A percentile compares a stretch with the other conserved stretches of the same genome.
Evolutionary conservation across 2,888 invertebrate species (phyloP).

Genomic region (Drosophila kokeensis): DNA sequence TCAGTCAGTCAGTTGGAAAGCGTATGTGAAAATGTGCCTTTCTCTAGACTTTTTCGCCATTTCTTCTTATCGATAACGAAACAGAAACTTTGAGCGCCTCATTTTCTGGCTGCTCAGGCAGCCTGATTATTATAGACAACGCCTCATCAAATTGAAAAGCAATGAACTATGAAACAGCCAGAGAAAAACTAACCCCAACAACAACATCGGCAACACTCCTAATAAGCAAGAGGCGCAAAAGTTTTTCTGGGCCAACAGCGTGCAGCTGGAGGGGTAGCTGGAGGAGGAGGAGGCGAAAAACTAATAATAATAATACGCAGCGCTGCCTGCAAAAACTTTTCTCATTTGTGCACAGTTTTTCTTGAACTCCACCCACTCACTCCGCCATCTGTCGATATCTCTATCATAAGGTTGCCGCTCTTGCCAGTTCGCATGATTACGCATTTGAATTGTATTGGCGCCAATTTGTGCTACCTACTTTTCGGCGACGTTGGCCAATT

Average conservation of each 20-base stretch:
- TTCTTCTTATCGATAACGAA: slow-evolving; percentile 37
- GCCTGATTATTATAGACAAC: slow-evolving; percentile 82
- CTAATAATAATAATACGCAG: slow-evolving; percentile 77
- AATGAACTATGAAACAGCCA: slow-evolving; percentile 83
- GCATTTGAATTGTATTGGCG: slow-evolving; percentile 72
- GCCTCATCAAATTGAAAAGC: slow-evolving; percentile 84
- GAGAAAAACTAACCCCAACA: slow-evolving; percentile 40
- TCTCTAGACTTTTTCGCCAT: not conserved
- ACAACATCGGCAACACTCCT: slow-evolving; percentile 32
- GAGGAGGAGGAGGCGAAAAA: slow-evolving; percentile 52
- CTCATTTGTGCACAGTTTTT: slow-evolving; percentile 70
- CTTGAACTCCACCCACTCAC: not conserved
- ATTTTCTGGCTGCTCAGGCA: slow-evolving; percentile 61
- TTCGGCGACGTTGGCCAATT: slow-evolving; percentile 42
- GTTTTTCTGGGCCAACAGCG: slow-evolving; percentile 32
- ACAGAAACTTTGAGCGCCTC: slow-evolving; percentile 61
- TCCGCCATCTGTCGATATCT: slow-evolving; percentile 15
- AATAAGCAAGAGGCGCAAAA: slow-evolving; percentile 60
- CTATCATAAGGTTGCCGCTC: slow-evolving; percentile 14
- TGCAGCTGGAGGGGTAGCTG: not conserved
- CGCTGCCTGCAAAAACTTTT: slow-evolving; percentile 73
- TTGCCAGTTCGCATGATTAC: slow-evolving; percentile 71
- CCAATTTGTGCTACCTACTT: slow-evolving; percentile 36
- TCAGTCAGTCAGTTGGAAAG: slow-evolving; percentile 40
- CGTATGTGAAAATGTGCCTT: slow-evolving; percentile 39